Base-by-base conservation (phyloP, 2,888 invertebrate genomes). In the Tridacna crocea region DNA sequence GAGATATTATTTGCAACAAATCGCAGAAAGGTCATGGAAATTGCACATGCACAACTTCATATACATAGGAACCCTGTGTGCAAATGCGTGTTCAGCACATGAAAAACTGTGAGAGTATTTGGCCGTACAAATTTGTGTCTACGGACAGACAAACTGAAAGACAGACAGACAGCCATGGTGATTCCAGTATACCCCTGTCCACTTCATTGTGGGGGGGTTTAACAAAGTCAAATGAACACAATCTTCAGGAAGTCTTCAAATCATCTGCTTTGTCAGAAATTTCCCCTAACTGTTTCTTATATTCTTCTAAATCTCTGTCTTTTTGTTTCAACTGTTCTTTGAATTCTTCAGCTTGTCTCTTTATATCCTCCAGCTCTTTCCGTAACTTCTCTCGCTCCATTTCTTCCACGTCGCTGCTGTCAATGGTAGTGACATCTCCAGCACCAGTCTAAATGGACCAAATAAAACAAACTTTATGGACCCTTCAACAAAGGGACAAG, bases 281-380 rank as follows among this genome's bases (percentile, higher is more conserved):
- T 76, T 91, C 88, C n/a, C 82, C 90, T 36, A 93, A 82, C 58
- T 91, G 89, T 82, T 91, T 91, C 80, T 92, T 92, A 78, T 92
- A 92, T 12, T 85, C 90, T 61, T 91, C 92, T 6, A 92, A 89
- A 76, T 93, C 92, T 74, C 89, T 87, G 61, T 92, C 91, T 70
- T 93, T 93, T 79, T 89, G 84, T 82, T 89, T 82, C 46, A 93
- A 79, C 82, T 93, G 92, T 72, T 90, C 88, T 79, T 92, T 92
- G 85, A 89, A 93, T 24, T 87, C 88, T 74, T 92, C 91, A 0
- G 91, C 91, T 77, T 93, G 91, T 77, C 88, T 85, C 81, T 92
- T 90, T 19, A 92, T 89, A 70, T 89, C 91, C 66, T 92, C 91
- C 26, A 92, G 80, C 79, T 92, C 91, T 63, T 86, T 80, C 24